A percentile compares a stretch with the other conserved stretches of the same genome.
These are phyloP conservation scores for Todus mexicanus DNA, from an alignment of 2,797 vertebrate species.

Conservation along the genomic window DNA sequence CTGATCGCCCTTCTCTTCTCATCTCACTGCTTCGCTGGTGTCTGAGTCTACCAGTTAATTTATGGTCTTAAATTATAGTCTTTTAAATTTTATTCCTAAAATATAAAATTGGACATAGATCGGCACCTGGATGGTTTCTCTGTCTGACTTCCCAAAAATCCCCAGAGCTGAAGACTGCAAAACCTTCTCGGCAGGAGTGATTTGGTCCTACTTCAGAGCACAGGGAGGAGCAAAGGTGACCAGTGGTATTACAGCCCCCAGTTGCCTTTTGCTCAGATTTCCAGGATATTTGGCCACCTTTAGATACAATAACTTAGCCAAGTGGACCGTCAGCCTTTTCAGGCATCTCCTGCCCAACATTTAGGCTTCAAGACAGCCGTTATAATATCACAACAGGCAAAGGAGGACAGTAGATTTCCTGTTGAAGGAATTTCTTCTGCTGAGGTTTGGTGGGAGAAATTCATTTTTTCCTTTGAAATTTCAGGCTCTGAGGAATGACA, in stretches of 20 bases:
- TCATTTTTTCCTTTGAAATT: neutral
- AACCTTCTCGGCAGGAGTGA: neutral
- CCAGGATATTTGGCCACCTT: neutral
- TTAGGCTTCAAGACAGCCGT: neutral
- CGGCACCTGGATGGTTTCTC: neutral
- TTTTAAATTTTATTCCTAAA: neutral
- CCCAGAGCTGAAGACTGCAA: neutral
- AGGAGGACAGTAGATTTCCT: neutral
- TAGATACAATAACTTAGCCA: neutral
- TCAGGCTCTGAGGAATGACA: neutral
- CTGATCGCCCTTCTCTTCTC: neutral
- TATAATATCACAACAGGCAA: neutral
- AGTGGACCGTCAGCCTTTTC: neutral
- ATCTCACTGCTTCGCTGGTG: neutral
- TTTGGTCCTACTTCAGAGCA: neutral
- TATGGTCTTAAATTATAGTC: neutral
- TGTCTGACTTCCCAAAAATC: neutral
- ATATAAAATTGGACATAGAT: neutral
- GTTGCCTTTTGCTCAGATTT: neutral
- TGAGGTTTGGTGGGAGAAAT: neutral
- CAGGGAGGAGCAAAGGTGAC: neutral
- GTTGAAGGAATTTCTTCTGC: neutral
- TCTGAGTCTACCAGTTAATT: neutral
- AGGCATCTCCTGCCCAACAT: neutral
- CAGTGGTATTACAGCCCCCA: neutral